Conservation (phyloP, 2,797 vertebrate genomes). For the Pipistrellus kuhlii region DNA sequence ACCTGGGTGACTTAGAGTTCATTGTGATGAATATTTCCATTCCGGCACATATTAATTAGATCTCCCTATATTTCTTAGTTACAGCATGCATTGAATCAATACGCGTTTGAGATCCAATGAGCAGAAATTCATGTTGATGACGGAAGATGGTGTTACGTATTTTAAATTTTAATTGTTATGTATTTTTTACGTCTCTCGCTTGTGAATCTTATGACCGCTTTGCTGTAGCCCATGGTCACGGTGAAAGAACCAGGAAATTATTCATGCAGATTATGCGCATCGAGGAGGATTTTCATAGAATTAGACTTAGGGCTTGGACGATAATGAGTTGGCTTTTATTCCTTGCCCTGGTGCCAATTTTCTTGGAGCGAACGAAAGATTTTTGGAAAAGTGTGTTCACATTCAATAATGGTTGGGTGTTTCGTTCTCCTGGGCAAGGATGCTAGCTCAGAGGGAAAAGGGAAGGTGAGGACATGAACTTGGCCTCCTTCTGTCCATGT, state of each 20-base stretch:
- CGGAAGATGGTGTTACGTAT: slow-evolving; percentile 82
- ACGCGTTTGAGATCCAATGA: slow-evolving; percentile 85
- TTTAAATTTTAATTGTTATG: slow-evolving; percentile 84
- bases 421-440: background rate
- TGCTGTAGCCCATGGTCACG: slow-evolving; percentile 79
- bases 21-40: slow-evolving; percentile 83
- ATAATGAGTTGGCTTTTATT: slow-evolving; percentile 58
- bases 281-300: slow-evolving; percentile 69
- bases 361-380: background rate
- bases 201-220: slow-evolving; percentile 78
- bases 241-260: slow-evolving; percentile 75
- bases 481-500: background rate
- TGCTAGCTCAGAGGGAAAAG: background rate
- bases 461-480: background rate
- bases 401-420: background rate
- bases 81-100: slow-evolving; percentile 86
- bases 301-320: slow-evolving; percentile 68
- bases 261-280: slow-evolving; percentile 58
- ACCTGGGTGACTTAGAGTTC: slow-evolving; percentile 84
- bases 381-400: slow-evolving; percentile 53
- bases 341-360: background rate
- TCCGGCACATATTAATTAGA: slow-evolving; percentile 84
- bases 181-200: slow-evolving; percentile 83
- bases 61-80: slow-evolving; percentile 83
- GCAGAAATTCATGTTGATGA: slow-evolving; percentile 85